Percentiles rank a stretch among this genome's conserved stretches.
Evolutionary conservation across 2,797 vertebrate genomes (phyloP).

Genomic region (Hydrocynus forskahlii): DNA sequence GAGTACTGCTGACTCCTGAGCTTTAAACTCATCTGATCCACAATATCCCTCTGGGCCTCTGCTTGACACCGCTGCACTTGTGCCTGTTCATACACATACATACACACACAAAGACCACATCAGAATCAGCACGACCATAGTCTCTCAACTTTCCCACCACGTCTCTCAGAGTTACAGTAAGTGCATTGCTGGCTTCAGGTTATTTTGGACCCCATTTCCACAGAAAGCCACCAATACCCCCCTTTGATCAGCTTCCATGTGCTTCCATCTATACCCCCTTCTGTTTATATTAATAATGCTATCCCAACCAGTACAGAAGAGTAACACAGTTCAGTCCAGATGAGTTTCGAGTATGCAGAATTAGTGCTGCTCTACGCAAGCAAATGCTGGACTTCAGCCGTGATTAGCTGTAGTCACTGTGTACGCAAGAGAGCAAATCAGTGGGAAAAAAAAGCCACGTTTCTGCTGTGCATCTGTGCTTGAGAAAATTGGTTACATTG

Average conservation of each 20-base stretch:
- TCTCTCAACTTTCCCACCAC: not conserved
- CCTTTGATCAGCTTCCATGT: not conserved
- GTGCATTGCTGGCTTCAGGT: not conserved
- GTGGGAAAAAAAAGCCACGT: slow-evolving; percentile 28
- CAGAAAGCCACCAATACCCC: not conserved
- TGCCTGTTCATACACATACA: slow-evolving; percentile 71
- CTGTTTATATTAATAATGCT: not conserved
- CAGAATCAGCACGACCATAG: slow-evolving; percentile 11
- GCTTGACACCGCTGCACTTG: slow-evolving; percentile 82
- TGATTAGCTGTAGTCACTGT: slow-evolving; percentile 21
- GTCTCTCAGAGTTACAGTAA: slow-evolving; percentile 12
- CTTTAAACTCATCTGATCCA: slow-evolving; percentile 92
- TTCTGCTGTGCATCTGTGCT: slow-evolving; percentile 46
- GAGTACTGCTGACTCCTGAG: slow-evolving; percentile 85
- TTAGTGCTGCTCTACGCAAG: slow-evolving; percentile 4
- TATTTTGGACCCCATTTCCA: not conserved
- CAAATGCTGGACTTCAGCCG: not conserved
- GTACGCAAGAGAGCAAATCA: slow-evolving; percentile 39
- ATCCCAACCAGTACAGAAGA: not conserved
- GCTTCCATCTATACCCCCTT: not conserved
- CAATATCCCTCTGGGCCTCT: slow-evolving; percentile 86
- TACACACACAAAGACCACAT: slow-evolving; percentile 29
- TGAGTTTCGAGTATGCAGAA: slow-evolving; percentile 9
- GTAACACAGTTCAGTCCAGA: not conserved
- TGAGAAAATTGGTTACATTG: slow-evolving; percentile 60